Percentiles rank a stretch among this genome's conserved stretches.
These are phyloP conservation scores for Acleris holmiana DNA, from an alignment of 2,888 invertebrate species.

Conservation along the genomic window DNA sequence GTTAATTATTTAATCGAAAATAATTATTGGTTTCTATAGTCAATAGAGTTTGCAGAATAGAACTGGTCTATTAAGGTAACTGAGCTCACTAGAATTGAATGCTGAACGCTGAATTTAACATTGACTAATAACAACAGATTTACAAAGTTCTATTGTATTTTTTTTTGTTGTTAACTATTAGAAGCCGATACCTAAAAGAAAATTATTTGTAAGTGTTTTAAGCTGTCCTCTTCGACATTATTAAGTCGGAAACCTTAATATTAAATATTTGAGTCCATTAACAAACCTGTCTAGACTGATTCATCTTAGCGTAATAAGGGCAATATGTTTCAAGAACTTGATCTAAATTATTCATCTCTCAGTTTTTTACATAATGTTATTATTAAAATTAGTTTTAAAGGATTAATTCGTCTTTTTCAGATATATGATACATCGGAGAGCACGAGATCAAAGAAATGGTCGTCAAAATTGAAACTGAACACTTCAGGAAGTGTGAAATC, in stretches of 20 bases:
- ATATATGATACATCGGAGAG: constrained; percentile 81
- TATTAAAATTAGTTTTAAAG: constrained; percentile 13
- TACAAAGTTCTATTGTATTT: not conserved
- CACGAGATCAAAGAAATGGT: constrained; percentile 88
- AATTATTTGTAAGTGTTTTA: not conserved
- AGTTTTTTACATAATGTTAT: constrained; percentile 7
- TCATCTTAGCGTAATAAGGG: constrained; percentile 14
- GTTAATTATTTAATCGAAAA: too few species aligned
- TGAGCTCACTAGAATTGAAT: too few species aligned
- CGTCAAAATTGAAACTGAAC: constrained; percentile 87
- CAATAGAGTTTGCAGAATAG: too few species aligned
- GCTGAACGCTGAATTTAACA: too few species aligned
- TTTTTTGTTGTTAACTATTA: not conserved
- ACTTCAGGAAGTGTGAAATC: constrained; percentile 75
- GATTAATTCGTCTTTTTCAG: constrained; percentile 60
- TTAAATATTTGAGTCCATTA: constrained; percentile 14
- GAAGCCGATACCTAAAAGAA: not conserved
- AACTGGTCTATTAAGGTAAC: too few species aligned
- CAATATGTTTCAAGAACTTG: constrained; percentile 15
- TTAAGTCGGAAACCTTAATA: constrained; percentile 15
- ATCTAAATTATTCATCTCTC: not conserved
- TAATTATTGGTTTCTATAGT: too few species aligned
- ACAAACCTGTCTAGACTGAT: constrained; percentile 26
- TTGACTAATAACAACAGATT: too few species aligned
- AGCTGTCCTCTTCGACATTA: constrained; percentile 4